Evolutionary conservation across 2,888 invertebrate species (phyloP), one percentile per base, ranked within the genome.

Genomic region (Metopia argyrocephala): DNA sequence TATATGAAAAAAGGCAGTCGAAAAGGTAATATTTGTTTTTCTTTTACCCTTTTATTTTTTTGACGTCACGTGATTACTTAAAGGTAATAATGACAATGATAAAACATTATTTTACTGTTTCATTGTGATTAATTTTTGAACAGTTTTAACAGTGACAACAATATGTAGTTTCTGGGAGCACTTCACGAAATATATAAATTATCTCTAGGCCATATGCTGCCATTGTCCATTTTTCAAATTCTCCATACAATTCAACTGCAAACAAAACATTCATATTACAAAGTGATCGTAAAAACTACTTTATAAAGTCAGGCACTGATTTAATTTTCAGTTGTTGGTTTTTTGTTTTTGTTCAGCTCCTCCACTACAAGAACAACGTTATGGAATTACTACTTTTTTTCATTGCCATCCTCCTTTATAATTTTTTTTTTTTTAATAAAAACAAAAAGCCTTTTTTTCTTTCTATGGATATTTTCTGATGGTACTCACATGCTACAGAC

Each of bases 241-340:
- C 7, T 56, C 5, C 28, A 48, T 48, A 25, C 48, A 25, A 20
- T 21, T 21, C 20, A 28, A 31, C 31, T 38, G 18, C 59, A 48
- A 38, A 61, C 7, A 12, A 5, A n/a, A 23, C 64, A 25, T 23
- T 28, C 70, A 71, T 57, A 25, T 50, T 23, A 62, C 50, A 59
- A 69, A 52, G 31, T 28, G n/a, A n/a, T n/a, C n/a, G n/a, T n/a
- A n/a, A 25, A 54, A 61, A 69, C 65, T 21, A 65, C 62, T 70
- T 70, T 70, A 45, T 48, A 70, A 75, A 59, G 68, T 65, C 45
- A 54, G 70, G 79, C 74, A 79, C 75, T 79, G 75, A 80, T 76
- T 80, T 71, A 48, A 62, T 76, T 80, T 68, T 38, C 31, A 31
- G 18, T 46, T 74, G 57, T 59, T 27, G 18, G 50, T 52, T 15